Percentiles rank a stretch among this genome's conserved stretches.
These are phyloP conservation scores for Lophochroa leadbeateri DNA, from an alignment of 2,113 vertebrate genomes.

Conservation along the genomic window DNA sequence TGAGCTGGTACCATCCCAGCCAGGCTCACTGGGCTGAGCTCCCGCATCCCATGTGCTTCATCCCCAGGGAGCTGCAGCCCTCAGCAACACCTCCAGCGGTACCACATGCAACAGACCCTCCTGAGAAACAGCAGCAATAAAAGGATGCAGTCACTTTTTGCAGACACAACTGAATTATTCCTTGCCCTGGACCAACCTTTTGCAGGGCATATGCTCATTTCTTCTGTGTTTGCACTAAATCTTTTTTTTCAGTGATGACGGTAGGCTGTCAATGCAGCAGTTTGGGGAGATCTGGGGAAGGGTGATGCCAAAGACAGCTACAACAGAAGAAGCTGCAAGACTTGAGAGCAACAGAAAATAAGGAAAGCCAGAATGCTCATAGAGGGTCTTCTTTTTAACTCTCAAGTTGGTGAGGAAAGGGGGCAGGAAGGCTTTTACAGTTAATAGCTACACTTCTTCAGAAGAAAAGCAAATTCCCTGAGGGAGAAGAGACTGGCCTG, in stretches of 20 bases:
- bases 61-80: background rate
- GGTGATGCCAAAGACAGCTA: background rate
- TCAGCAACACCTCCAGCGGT: background rate
- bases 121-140: background rate
- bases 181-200: background rate
- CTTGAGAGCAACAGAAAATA: background rate
- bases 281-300: background rate
- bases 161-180: background rate
- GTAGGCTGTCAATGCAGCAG: background rate
- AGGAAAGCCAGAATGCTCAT: background rate
- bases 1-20: fast-evolving
- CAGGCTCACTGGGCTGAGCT: background rate
- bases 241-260: background rate
- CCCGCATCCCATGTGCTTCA: fast-evolving
- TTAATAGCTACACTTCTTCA: background rate
- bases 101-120: fast-evolving
- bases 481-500: background rate
- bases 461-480: background rate
- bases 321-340: background rate
- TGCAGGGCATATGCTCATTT: background rate
- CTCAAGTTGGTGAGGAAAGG: background rate
- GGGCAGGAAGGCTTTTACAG: background rate
- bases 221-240: background rate
- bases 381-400: background rate
- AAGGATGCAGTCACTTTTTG: background rate